A percentile compares a stretch with the other conserved stretches of the same genome.
phyloP scores from a whole-genome alignment of 2,797 vertebrate species.

The Diplodus puntazzo region DNA sequence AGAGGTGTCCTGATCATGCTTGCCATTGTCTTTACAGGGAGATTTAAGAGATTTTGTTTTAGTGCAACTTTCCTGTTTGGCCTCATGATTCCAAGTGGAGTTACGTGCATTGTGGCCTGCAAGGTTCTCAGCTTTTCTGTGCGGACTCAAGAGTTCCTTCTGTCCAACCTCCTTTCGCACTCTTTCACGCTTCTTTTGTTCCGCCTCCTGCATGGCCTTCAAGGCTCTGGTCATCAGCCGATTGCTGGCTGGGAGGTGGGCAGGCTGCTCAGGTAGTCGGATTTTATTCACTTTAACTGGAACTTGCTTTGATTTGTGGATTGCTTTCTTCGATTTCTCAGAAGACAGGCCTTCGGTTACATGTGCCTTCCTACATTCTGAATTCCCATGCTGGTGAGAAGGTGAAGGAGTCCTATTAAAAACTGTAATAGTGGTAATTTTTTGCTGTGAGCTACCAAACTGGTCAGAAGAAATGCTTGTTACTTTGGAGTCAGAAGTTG shows the following conservation, averaged over 20 bases:
- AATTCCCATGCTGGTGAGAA: slow-evolving; percentile 1
- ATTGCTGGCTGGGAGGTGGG: slow-evolving; percentile 85
- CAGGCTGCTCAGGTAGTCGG: slow-evolving; percentile 63
- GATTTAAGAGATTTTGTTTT: slow-evolving; percentile 57
- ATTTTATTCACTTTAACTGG: slow-evolving; percentile 34
- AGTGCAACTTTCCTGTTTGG: slow-evolving; percentile 51
- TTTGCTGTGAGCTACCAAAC: slow-evolving; percentile 23
- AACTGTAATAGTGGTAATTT: not conserved
- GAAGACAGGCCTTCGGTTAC: not conserved
- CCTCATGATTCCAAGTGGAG: slow-evolving; percentile 46
- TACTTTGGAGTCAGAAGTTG: not conserved
- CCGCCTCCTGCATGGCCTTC: slow-evolving; percentile 79
- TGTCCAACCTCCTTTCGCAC: slow-evolving; percentile 62
- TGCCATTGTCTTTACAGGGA: slow-evolving; percentile 10
- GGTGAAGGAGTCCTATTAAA: not conserved
- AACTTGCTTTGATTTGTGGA: slow-evolving; percentile 48
- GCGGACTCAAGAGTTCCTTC: slow-evolving; percentile 47
- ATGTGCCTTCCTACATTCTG: not conserved
- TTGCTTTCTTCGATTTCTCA: slow-evolving; percentile 47
- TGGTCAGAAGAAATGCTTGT: slow-evolving; percentile 34
- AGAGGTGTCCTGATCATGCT: slow-evolving; percentile 35
- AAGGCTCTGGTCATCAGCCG: slow-evolving; percentile 87
- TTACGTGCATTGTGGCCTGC: not conserved
- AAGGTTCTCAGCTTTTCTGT: slow-evolving; percentile 37
- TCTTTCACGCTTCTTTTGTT: slow-evolving; percentile 67